Evolutionary conservation across 2,113 vertebrate genomes (phyloP).

Genomic region (Steatornis caripensis): DNA sequence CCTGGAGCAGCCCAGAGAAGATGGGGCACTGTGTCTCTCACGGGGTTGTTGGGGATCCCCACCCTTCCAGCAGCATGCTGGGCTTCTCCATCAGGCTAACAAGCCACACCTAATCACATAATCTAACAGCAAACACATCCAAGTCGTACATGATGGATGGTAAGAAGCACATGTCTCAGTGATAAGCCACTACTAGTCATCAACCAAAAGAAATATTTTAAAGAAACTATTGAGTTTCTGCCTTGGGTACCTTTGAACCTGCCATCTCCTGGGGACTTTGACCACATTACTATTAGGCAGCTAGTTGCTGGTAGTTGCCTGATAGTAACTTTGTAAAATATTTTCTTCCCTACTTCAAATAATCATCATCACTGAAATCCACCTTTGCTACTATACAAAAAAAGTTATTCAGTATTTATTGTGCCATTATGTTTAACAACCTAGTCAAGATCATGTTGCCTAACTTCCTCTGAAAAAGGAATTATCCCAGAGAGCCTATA

Average conservation of each 20-base stretch:
- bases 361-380: neutral
- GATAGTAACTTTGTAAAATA: neutral
- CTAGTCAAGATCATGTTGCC: neutral
- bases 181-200: neutral
- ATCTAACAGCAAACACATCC: accelerated
- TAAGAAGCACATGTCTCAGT: accelerated
- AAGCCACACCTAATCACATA: neutral
- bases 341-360: neutral
- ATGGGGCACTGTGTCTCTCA: neutral
- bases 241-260: neutral
- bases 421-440: neutral
- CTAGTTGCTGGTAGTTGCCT: neutral
- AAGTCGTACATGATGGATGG: accelerated
- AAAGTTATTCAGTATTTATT: neutral
- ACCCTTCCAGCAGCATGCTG: neutral
- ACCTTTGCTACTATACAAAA: neutral
- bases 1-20: neutral
- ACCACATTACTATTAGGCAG: neutral
- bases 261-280: neutral
- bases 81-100: neutral
- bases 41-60: neutral
- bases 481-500: neutral
- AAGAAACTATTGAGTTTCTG: neutral
- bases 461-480: neutral
- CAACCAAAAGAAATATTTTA: neutral